Evolutionary conservation across 1,140 invertebrate genomes (phyloP), one percentile per base, ranked within the genome.

Genomic region (Ostrea edulis): DNA sequence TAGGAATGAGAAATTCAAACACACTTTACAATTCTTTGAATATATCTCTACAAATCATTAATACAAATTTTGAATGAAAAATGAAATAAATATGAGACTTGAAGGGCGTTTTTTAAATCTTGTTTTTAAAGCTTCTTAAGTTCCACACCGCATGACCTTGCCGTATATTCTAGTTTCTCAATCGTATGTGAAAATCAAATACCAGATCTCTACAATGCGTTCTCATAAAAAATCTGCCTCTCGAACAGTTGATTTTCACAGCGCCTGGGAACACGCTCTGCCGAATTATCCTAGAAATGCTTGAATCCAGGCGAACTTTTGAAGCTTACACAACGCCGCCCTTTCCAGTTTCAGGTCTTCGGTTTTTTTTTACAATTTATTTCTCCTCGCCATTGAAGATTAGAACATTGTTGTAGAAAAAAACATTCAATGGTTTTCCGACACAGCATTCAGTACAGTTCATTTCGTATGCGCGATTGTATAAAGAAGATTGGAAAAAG

Each of bases 11-110:
- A 77, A 77, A 77, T 77, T 77, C 25, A 77, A 77, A 77, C 68
- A 77, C 68, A 77, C 68, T 77, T 35, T 77, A 77, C 68, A 77
- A 77, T 77, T 77, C 68, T 77, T 77, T 77, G 68, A 77, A 77
- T 77, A 22, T 77, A 77, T 25, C 68, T 29, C 68, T 77, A 77
- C 29, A 77, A 77, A 77, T 35, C 68, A 77, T 77, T 77, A 77
- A 35, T 77, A 77, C 68, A 77, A 77, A 77, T 77, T 77, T 77
- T 29, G 68, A 35, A 77, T 77, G 68, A 77, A 77, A 77, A 77
- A 29, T 77, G 68, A 77, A 77, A 77, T 77, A 77, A 77, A 77
- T 77, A 77, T 14, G 68, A 77, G 68, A 25, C 29, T 25, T 29
- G 68, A 29, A 35, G 68, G 68, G 68, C 68, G 68, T 77, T 77